phyloP scores from a whole-genome alignment of 2,113 vertebrate species.

The Pseudopipra pipra region DNA sequence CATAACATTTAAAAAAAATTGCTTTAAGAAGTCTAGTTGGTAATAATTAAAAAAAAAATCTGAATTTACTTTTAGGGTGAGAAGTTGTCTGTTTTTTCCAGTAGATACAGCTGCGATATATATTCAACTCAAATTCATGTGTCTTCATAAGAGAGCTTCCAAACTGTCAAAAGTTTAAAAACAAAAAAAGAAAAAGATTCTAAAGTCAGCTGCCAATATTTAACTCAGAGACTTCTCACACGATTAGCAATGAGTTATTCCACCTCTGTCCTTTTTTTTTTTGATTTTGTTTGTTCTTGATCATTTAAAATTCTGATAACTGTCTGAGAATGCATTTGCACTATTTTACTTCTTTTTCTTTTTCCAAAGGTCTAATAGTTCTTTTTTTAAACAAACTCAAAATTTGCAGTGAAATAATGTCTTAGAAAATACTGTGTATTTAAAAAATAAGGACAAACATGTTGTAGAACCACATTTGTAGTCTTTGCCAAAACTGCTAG shows the following conservation, averaged over 20 bases:
- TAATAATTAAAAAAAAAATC: not conserved
- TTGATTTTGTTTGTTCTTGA: not conserved
- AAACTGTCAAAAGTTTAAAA: not conserved
- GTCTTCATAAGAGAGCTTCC: not conserved
- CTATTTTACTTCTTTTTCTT: not conserved
- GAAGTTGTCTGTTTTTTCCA: not conserved
- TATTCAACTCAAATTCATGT: not conserved
- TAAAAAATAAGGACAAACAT: not conserved
- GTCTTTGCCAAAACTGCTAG: not conserved
- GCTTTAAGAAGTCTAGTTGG: not conserved
- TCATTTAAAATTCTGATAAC: not conserved
- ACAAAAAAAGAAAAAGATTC: not conserved
- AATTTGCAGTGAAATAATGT: not conserved
- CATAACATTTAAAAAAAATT: not conserved
- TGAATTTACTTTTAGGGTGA: not conserved
- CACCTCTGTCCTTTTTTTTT: not conserved
- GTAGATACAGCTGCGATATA: not conserved
- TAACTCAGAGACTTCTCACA: not conserved
- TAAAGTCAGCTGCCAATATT: not conserved
- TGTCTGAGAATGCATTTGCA: not conserved
- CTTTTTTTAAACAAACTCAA: not conserved
- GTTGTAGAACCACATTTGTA: not conserved
- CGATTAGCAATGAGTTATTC: not conserved
- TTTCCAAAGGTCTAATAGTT: not conserved
- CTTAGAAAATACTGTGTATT: not conserved